Percentiles rank a stretch among this genome's conserved stretches.
Conservation (phyloP, 2,888 invertebrate species). For the Nephrocerus scutellatus region DNA sequence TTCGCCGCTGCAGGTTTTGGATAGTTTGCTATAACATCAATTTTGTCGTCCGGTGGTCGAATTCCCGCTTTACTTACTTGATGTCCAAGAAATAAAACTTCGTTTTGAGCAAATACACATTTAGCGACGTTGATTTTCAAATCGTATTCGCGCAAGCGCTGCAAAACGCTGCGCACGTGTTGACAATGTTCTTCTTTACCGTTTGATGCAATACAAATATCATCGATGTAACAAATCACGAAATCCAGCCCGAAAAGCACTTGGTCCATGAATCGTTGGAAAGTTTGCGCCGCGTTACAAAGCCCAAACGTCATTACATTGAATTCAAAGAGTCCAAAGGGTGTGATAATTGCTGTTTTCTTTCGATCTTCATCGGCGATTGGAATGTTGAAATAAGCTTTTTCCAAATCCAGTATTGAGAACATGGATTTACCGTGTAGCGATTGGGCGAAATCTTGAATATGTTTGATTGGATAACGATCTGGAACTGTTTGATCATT, state of each 20-base stretch:
- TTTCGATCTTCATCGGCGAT: conserved; percentile 26
- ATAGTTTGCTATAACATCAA: neutral
- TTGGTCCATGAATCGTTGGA: conserved; percentile 35
- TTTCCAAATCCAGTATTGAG: conserved; percentile 27
- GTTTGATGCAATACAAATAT: conserved; percentile 27
- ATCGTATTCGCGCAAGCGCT: conserved; percentile 14
- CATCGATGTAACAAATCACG: conserved; percentile 28
- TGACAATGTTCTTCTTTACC: conserved; percentile 20
- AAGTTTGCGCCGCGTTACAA: conserved; percentile 36
- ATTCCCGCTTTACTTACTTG: too few relatives aligned
- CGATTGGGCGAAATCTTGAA: conserved; percentile 19
- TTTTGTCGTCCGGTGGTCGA: neutral
- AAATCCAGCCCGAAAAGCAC: conserved; percentile 26
- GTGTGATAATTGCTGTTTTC: conserved; percentile 34
- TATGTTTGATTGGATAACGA: conserved; percentile 31
- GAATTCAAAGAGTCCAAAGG: conserved; percentile 37
- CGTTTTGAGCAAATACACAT: too few relatives aligned
- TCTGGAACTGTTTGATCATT: conserved; percentile 31
- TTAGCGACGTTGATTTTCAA: conserved; percentile 14
- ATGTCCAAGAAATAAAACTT: too few relatives aligned
- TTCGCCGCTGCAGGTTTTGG: too few relatives aligned
- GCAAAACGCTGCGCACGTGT: conserved; percentile 23
- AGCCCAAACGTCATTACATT: conserved; percentile 35
- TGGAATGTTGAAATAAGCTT: conserved; percentile 36
- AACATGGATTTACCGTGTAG: conserved; percentile 31